Percentiles rank a stretch among this genome's conserved stretches.
phyloP scores from a whole-genome alignment of 2,797 vertebrate species.

The Lophura swinhoii region DNA sequence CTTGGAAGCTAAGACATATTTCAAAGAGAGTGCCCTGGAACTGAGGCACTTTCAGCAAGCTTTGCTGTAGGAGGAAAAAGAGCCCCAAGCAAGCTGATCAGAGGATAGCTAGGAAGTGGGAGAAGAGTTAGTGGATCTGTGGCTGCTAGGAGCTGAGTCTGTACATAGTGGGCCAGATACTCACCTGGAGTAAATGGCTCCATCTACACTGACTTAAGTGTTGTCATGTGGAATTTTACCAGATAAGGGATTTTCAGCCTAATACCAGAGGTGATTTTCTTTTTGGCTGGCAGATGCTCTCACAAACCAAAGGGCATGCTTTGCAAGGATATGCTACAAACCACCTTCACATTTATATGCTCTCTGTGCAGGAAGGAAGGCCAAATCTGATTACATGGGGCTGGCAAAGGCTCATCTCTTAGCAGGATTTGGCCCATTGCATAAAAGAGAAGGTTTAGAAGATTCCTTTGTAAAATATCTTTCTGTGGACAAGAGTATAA shows the following conservation, averaged over 20 bases:
- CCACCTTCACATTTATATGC: conserved; percentile 25
- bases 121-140: conserved; percentile 34
- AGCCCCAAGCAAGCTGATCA: conserved; percentile 48
- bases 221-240: background rate
- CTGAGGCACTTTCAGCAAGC: conserved; percentile 59
- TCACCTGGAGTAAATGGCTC: background rate
- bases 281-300: conserved; percentile 43
- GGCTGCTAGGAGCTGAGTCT: conserved; percentile 12
- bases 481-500: background rate
- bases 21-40: conserved; percentile 69
- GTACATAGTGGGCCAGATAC: background rate
- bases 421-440: background rate
- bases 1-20: conserved; percentile 76
- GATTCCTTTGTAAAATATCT: background rate
- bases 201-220: background rate
- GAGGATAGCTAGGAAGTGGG: conserved; percentile 62
- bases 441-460: conserved; percentile 48
- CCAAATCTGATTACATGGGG: background rate
- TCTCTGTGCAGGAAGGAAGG: background rate
- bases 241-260: conserved; percentile 27
- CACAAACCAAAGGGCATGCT: conserved; percentile 36
- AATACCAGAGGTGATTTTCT: conserved; percentile 33
- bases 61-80: conserved; percentile 46
- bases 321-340: background rate
- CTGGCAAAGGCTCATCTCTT: background rate